These are phyloP conservation scores for Grammomys dolichurus DNA, from an alignment of 2,113 vertebrate genomes.

Conservation along the genomic window DNA sequence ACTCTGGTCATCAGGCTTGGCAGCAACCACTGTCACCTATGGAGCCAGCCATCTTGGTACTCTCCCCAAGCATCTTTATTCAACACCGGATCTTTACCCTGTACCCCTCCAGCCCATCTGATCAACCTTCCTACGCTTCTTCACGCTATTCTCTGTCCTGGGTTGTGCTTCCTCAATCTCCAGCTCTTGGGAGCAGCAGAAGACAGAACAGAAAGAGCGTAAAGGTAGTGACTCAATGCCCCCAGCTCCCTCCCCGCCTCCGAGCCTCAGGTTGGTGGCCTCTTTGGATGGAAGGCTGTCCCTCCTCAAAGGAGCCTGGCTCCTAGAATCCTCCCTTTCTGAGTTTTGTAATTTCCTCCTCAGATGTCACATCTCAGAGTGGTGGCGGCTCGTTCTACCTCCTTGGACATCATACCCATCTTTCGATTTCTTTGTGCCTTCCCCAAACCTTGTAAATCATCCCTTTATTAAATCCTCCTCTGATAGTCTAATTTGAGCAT, in stretches of 20 bases:
- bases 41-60: too few species aligned
- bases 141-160: not conserved
- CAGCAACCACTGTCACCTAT: not conserved
- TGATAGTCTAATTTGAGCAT: slow-evolving; percentile 53
- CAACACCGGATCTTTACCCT: not conserved
- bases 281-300: slow-evolving; percentile 38
- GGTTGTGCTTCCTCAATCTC: not conserved
- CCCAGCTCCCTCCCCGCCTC: not conserved
- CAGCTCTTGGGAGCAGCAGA: not conserved
- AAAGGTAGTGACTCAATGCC: not conserved
- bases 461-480: slow-evolving; percentile 46
- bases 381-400: not conserved
- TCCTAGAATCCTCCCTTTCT: not conserved
- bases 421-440: not conserved
- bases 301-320: not conserved
- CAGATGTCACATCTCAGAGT: not conserved
- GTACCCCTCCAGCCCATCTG: not conserved
- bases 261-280: not conserved
- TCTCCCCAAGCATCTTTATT: not conserved
- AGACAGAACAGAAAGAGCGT: not conserved
- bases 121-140: not conserved
- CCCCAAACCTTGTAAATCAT: slow-evolving; percentile 17
- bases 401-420: not conserved
- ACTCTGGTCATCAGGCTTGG: not conserved
- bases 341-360: slow-evolving; percentile 47